Evolutionary conservation across 2,797 vertebrate species (phyloP).

Genomic region (Sebastes matsubarae): DNA sequence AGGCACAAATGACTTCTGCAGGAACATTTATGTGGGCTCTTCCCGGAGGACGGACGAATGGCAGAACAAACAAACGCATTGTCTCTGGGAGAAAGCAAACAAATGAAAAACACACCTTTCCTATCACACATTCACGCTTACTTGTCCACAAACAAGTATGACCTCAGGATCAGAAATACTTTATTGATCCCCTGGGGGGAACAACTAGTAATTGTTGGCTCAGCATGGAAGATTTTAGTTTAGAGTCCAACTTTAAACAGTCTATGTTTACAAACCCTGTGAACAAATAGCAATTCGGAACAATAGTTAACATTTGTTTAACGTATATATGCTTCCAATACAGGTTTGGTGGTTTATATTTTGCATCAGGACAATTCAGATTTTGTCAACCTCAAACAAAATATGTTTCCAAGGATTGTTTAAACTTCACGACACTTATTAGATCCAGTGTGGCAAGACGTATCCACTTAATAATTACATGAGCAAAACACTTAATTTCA

Average conservation of each 20-base stretch:
- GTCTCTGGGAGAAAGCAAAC: slow-evolving; percentile 5
- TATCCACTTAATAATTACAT: neutral
- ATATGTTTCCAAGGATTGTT: neutral
- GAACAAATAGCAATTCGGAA: neutral
- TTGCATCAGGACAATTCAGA: neutral
- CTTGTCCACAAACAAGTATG: slow-evolving; percentile 1
- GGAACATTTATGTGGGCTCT: slow-evolving; percentile 30
- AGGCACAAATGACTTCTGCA: slow-evolving; percentile 77
- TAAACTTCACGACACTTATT: neutral
- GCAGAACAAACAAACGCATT: slow-evolving; percentile 5
- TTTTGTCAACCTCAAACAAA: neutral
- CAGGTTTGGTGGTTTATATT: neutral
- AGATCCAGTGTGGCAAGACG: neutral
- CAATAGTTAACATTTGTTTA: neutral
- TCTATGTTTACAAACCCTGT: neutral
- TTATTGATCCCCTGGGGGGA: neutral
- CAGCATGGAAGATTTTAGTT: neutral
- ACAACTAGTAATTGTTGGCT: neutral
- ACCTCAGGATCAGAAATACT: neutral
- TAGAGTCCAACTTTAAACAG: neutral
- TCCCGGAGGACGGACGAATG: slow-evolving; percentile 5
- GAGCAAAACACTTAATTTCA: neutral
- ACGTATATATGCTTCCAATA: neutral
- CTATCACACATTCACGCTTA: neutral
- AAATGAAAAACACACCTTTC: neutral